phyloP scores from a whole-genome alignment of 2,888 invertebrate genomes.

The Latheticus oryzae region DNA sequence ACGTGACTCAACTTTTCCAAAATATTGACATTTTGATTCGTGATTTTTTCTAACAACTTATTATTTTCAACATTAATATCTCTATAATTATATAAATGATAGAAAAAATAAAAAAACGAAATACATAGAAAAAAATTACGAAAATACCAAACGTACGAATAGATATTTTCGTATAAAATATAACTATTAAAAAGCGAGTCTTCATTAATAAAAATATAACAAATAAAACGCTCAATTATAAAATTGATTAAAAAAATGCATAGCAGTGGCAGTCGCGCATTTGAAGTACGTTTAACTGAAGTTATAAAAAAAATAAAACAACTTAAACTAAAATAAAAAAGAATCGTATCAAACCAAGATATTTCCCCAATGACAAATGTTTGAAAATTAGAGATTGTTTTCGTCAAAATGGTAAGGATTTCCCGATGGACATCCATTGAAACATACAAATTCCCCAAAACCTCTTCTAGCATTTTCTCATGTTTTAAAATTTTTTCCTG shows the following conservation, averaged over 20 bases:
- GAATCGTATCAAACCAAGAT: slow-evolving; percentile 72
- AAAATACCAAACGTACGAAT: slow-evolving; percentile 65
- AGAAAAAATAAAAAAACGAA: slow-evolving; percentile 58
- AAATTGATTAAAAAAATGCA: slow-evolving; percentile 67
- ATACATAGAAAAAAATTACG: slow-evolving; percentile 63
- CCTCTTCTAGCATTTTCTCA: slow-evolving; percentile 68
- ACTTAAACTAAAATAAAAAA: slow-evolving; percentile 70
- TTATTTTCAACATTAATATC: slow-evolving; percentile 65
- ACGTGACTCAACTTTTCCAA: slow-evolving; percentile 33
- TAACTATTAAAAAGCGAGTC: slow-evolving; percentile 49
- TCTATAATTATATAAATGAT: slow-evolving; percentile 61
- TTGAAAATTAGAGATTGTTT: slow-evolving; percentile 69
- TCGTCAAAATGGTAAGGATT: slow-evolving; percentile 69
- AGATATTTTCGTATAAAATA: slow-evolving; percentile 60
- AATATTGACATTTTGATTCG: slow-evolving; percentile 60
- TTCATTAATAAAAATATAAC: slow-evolving; percentile 46
- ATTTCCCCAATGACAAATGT: slow-evolving; percentile 73
- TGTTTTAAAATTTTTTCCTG: slow-evolving; percentile 68
- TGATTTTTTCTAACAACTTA: slow-evolving; percentile 63
- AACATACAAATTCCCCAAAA: slow-evolving; percentile 67
- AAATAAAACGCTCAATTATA: slow-evolving; percentile 66
- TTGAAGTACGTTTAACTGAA: slow-evolving; percentile 68
- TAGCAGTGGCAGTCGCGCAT: slow-evolving; percentile 70
- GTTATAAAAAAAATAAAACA: slow-evolving; percentile 70
- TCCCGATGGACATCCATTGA: slow-evolving; percentile 69